phyloP scores from a whole-genome alignment of 2,888 invertebrate genomes.

The Malachius bipustulatus region DNA sequence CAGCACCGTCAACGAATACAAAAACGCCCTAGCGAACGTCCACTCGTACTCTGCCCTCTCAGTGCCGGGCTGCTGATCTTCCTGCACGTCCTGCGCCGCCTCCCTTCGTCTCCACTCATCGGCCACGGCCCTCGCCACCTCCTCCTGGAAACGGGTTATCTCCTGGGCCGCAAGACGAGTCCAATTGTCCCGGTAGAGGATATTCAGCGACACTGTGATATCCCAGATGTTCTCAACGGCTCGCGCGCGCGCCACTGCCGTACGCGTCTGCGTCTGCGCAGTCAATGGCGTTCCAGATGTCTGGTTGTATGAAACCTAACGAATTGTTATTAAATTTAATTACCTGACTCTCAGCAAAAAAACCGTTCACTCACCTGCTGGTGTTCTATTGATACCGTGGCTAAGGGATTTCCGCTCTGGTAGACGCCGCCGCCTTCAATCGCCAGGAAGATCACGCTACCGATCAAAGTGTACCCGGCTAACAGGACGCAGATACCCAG shows the following conservation, averaged over 20 bases:
- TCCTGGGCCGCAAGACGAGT: constrained; percentile 55
- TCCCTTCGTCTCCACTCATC: constrained; percentile 51
- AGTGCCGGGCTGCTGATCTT: constrained; percentile 34
- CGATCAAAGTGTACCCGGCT: constrained; percentile 64
- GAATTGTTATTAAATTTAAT: no score
- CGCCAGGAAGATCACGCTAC: constrained; percentile 70
- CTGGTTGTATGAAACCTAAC: no score
- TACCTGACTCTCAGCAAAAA: no score
- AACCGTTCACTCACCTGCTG: no score
- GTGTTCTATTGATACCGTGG: no score
- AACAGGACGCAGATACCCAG: constrained; percentile 68
- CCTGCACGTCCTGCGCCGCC: constrained; percentile 31
- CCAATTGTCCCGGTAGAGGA: constrained; percentile 52
- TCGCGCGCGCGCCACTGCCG: constrained; percentile 48
- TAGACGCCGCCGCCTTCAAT: constrained; percentile 61
- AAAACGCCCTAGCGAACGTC: constrained; percentile 83
- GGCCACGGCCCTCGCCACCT: constrained; percentile 64
- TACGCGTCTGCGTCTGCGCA: no score
- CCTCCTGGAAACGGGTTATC: constrained; percentile 63
- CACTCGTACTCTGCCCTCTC: constrained; percentile 63
- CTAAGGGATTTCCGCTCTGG: constrained; percentile 44
- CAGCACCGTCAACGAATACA: constrained; percentile 87
- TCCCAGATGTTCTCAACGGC: constrained; percentile 88
- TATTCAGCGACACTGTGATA: constrained; percentile 76
- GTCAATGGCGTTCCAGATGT: no score